These are phyloP conservation scores for Pegoplata infirma DNA, from an alignment of 2,888 invertebrate species.

Conservation along the genomic window DNA sequence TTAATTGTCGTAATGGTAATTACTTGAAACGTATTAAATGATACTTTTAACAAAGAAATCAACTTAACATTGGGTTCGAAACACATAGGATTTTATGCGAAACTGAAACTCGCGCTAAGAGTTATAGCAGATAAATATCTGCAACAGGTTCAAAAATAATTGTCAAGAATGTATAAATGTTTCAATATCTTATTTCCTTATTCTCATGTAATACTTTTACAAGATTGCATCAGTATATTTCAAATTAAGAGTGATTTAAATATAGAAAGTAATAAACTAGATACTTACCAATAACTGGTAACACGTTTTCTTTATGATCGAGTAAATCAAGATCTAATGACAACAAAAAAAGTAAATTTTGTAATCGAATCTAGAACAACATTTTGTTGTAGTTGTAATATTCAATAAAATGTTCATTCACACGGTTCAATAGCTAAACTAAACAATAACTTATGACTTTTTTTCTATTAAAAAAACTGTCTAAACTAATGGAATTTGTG, in stretches of 20 bases:
- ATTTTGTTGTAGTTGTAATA: not conserved
- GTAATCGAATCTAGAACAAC: not conserved
- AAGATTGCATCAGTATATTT: constrained; percentile 39
- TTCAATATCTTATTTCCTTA: constrained; percentile 36
- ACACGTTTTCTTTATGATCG: not conserved
- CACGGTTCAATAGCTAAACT: constrained; percentile 49
- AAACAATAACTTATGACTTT: constrained; percentile 5
- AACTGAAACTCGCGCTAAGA: no score
- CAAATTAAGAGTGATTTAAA: not conserved
- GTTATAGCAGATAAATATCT: no score
- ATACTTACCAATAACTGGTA: constrained; percentile 10
- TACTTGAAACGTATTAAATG: no score
- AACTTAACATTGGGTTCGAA: no score
- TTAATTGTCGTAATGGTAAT: no score
- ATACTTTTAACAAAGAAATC: no score
- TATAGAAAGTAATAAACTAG: constrained; percentile 35
- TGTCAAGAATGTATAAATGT: no score
- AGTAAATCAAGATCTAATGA: constrained; percentile 1
- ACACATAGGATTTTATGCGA: no score
- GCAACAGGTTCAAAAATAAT: no score
- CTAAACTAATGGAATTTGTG: constrained; percentile 38
- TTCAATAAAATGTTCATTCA: constrained; percentile 49
- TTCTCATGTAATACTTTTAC: constrained; percentile 18
- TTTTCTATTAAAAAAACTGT: constrained; percentile 1
- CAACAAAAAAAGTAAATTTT: constrained; percentile 12